A percentile compares a stretch with the other conserved stretches of the same genome.
Conservation (phyloP, 2,797 vertebrate genomes). For the Zalophus californianus region DNA sequence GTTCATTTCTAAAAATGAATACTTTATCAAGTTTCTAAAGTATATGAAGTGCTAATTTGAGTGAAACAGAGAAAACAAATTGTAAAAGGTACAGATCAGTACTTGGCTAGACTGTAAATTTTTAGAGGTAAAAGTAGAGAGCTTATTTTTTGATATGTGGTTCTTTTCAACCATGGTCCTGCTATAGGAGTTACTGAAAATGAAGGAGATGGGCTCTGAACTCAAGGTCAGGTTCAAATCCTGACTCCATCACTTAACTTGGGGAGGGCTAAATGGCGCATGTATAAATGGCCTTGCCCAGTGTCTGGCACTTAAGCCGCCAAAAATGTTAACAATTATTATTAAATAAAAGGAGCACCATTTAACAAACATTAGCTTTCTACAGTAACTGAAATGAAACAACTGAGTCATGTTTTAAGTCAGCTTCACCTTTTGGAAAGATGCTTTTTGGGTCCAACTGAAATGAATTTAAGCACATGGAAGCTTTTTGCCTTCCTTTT, state of each 20-base stretch:
- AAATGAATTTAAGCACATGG: constrained; percentile 53
- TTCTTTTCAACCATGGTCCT: not conserved
- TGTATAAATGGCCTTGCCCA: not conserved
- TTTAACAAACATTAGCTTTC: constrained; percentile 65
- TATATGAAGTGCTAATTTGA: not conserved
- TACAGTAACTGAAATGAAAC: constrained; percentile 58
- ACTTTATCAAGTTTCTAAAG: not conserved
- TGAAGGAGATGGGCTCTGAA: not conserved
- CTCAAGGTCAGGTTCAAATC: not conserved
- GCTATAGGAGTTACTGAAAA: not conserved
- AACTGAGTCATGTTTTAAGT: constrained; percentile 64
- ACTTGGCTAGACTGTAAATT: not conserved
- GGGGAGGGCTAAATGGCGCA: not conserved
- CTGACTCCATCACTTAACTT: not conserved
- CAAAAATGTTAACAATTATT: constrained; percentile 38
- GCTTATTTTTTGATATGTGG: not conserved
- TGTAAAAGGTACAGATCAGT: not conserved
- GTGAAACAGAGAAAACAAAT: not conserved
- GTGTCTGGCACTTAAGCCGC: not conserved
- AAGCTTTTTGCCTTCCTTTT: constrained; percentile 33
- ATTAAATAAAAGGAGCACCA: constrained; percentile 45
- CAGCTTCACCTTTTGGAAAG: constrained; percentile 60
- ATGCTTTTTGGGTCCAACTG: constrained; percentile 29
- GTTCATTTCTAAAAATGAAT: constrained; percentile 48
- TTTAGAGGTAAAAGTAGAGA: not conserved